phyloP scores from a whole-genome alignment of 2,888 invertebrate genomes.

The Acanthosepion esculentum region DNA sequence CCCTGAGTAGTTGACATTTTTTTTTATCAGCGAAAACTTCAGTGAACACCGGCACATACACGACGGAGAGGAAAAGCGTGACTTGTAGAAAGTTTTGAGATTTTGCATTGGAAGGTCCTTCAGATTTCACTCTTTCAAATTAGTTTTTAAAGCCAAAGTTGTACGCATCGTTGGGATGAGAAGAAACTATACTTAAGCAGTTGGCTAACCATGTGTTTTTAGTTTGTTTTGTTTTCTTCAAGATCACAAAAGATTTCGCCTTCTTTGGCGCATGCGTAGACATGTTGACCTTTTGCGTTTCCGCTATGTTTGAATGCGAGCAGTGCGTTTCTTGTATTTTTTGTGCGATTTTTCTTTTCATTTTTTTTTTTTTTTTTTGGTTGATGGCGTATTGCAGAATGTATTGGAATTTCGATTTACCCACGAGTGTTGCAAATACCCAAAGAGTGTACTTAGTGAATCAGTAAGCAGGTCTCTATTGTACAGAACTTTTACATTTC shows the following conservation, averaged over 20 bases:
- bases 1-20: not conserved
- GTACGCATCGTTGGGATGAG: not conserved
- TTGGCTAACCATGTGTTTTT: not conserved
- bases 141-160: not conserved
- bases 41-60: not conserved
- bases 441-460: no score
- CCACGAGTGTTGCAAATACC: not conserved
- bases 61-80: not conserved
- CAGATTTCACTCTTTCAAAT: not conserved
- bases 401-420: not conserved
- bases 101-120: not conserved
- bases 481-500: not conserved
- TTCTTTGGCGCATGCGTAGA: constrained; percentile 2
- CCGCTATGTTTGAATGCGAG: not conserved
- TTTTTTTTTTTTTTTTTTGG: no score
- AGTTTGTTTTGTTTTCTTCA: not conserved
- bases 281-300: not conserved
- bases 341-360: not conserved
- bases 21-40: not conserved
- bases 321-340: not conserved
- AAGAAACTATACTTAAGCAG: not conserved
- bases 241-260: not conserved
- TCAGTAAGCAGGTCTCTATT: not conserved
- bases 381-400: not conserved
- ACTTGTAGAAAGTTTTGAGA: not conserved